Percentiles rank a stretch among this genome's conserved stretches.
These are phyloP conservation scores for Percina caprodes DNA, from an alignment of 2,113 vertebrate genomes.

Conservation along the genomic window DNA sequence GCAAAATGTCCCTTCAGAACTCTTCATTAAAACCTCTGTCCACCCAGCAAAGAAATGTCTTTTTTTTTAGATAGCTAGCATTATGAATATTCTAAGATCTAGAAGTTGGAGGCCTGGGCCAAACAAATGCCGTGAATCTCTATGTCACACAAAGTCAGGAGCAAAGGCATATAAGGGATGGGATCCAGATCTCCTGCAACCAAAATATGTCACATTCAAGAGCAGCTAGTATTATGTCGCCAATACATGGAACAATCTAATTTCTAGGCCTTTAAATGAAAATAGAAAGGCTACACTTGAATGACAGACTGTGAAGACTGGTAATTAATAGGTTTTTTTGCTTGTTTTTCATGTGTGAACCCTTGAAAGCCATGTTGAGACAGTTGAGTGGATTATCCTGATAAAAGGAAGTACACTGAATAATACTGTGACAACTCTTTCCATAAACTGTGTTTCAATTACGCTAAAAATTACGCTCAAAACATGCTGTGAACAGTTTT, in stretches of 20 bases:
- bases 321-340: neutral
- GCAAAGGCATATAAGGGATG: neutral
- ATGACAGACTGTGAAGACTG: neutral
- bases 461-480: neutral
- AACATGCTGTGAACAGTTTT: neutral
- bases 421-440: neutral
- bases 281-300: neutral
- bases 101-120: too few species aligned
- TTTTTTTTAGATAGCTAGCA: too few species aligned
- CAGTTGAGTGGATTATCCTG: neutral
- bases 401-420: neutral
- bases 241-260: neutral
- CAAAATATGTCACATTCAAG: neutral
- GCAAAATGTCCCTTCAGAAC: too few species aligned
- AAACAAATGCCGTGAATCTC: too few species aligned
- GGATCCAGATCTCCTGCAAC: neutral
- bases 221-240: neutral
- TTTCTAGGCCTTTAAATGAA: neutral
- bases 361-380: neutral
- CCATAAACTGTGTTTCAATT: neutral
- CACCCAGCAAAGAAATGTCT: too few species aligned
- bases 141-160: too few species aligned
- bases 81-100: too few species aligned
- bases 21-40: too few species aligned
- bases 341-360: neutral